These are phyloP conservation scores for Melipona quadrifasciata DNA, from an alignment of 1,140 invertebrate genomes.

Conservation along the genomic window DNA sequence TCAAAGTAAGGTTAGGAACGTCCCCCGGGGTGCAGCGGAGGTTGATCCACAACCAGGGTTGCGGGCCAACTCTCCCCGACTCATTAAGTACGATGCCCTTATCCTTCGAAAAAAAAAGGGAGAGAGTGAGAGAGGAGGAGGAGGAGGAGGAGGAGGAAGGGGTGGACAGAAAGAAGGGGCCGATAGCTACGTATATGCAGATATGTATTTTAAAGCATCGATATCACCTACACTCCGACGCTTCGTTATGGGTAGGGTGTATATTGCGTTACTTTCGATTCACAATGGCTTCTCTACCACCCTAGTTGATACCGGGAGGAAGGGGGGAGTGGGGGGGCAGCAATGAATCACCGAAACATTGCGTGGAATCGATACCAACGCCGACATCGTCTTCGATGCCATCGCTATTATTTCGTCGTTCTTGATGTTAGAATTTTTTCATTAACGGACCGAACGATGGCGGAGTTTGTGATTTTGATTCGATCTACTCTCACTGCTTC, in stretches of 20 bases:
- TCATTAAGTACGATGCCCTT: conserved; percentile 78
- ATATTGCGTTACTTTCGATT: conserved; percentile 78
- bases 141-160: not conserved
- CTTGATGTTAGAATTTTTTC: too few relatives aligned
- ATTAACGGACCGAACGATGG: too few relatives aligned
- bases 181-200: conserved; percentile 71
- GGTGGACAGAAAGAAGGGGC: conserved; percentile 43
- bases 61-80: conserved; percentile 70
- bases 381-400: conserved; percentile 47
- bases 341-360: conserved; percentile 76
- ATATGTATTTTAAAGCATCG: conserved; percentile 79
- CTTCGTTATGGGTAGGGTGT: conserved; percentile 72
- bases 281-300: conserved; percentile 71
- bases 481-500: too few relatives aligned
- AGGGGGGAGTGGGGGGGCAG: conserved; percentile 41
- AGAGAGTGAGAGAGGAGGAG: not conserved
- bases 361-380: conserved; percentile 69
- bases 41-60: conserved; percentile 53
- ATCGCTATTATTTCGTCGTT: not conserved
- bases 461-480: too few relatives aligned
- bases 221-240: conserved; percentile 75
- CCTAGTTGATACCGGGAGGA: conserved; percentile 63
- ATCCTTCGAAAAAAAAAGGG: conserved; percentile 56
- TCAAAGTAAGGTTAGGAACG: conserved; percentile 59
- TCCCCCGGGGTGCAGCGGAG: conserved; percentile 62